A percentile compares a stretch with the other conserved stretches of the same genome.
These are phyloP conservation scores for Eulemur mongoz DNA, from an alignment of 2,797 vertebrate species.

Conservation along the genomic window DNA sequence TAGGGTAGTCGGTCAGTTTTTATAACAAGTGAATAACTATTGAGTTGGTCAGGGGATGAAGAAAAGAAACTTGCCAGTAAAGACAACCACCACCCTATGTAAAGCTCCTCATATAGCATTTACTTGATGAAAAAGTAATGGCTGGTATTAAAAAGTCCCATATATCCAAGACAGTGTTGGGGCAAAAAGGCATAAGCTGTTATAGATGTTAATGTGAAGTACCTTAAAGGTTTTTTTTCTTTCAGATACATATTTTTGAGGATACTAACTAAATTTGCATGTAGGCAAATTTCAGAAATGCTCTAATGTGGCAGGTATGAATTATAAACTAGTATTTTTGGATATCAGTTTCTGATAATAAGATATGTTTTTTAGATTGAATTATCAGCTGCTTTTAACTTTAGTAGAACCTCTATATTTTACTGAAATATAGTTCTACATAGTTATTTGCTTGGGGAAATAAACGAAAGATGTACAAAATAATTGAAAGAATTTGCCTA, in stretches of 20 bases:
- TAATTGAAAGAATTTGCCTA: constrained; percentile 21
- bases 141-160: not conserved
- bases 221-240: not conserved
- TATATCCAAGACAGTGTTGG: constrained; percentile 7
- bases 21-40: not conserved
- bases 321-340: constrained; percentile 20
- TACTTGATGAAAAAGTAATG: constrained; percentile 43
- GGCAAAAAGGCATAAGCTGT: not conserved
- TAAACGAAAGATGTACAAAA: constrained; percentile 14
- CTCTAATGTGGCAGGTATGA: not conserved
- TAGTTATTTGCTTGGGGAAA: constrained; percentile 28
- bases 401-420: constrained; percentile 46
- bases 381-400: not conserved
- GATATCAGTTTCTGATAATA: constrained; percentile 10
- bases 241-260: not conserved
- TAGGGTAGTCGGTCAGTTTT: not conserved
- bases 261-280: not conserved
- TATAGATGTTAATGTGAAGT: not conserved
- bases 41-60: constrained; percentile 24
- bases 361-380: constrained; percentile 18
- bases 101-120: constrained; percentile 7
- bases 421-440: not conserved
- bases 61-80: constrained; percentile 24
- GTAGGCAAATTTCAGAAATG: not conserved
- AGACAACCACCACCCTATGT: not conserved